Base-by-base conservation (phyloP, 1,140 invertebrate genomes). In the Mya arenaria region DNA sequence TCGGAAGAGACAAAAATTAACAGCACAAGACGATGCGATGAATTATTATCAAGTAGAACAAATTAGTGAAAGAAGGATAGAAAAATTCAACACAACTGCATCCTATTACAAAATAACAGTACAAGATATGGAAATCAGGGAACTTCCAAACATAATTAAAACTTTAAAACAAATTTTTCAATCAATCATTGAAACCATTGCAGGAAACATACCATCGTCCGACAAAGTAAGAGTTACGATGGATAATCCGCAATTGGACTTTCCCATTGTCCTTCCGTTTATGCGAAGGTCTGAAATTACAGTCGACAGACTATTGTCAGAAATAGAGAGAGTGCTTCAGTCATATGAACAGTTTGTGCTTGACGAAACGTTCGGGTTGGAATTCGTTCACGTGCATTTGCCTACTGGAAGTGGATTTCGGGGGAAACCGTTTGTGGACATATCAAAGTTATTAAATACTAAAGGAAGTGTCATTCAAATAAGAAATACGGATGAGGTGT, bases 31-130 rank as follows among this genome's bases (percentile, higher is more conserved):
- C 19, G 65, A 55, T 19, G 28, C 15, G 6, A 32, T 44, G 13
- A 37, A 66, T 17, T 34, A 72, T 13, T 65, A 39, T 65, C 66
- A 72, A 17, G 48, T 75, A 4, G 15, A 63, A 32, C 44, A 63
- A 17, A 25, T 75, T n/a, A 39, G 58, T 4, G 73, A 60, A 32
- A 60, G 23, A 32, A 34, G 36, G n/a, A 73, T 60, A 37, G 52
- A 39, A 55, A 83, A 83, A 39, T 83, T 83, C 28, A 75, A 83
- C 4, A 83, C 72, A 19, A 66, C 58, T 34, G 58, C 83, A 36
- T 58, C 62, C 0, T 37, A 69, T 23, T 84, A 84, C 41, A 80
- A 80, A 30, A 78, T 81, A 19, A 32, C 25, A n/a, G 63, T 84
- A 28, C 48, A 75, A 15, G 72, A 73, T 23, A 19, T 84, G 34